phyloP scores from a whole-genome alignment of 2,113 vertebrate species.

The Pachycephala philippinensis region DNA sequence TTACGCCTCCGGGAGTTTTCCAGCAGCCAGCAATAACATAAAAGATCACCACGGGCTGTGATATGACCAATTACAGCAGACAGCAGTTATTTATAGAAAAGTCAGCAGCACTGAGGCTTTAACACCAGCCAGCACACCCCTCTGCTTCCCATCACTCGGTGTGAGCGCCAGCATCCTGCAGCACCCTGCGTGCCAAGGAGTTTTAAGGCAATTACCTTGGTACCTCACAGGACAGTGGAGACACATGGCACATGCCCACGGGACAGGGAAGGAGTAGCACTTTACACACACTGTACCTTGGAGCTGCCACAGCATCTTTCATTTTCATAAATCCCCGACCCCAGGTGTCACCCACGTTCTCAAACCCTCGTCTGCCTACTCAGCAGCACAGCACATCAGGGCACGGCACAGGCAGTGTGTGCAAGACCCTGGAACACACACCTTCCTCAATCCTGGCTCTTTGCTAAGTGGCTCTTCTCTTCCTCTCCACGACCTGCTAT shows the following conservation, averaged over 20 bases:
- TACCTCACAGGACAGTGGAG: neutral
- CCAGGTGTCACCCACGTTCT: neutral
- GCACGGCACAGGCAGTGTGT: neutral
- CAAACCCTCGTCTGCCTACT: neutral
- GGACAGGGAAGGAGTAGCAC: neutral
- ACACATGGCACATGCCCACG: neutral
- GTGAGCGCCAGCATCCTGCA: neutral
- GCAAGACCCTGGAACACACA: neutral
- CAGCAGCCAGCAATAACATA: constrained; percentile 47
- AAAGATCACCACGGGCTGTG: constrained; percentile 33
- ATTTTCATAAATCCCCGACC: constrained; percentile 16
- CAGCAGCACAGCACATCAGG: neutral
- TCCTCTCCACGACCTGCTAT: neutral
- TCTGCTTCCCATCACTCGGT: neutral
- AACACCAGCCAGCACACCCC: constrained; percentile 10
- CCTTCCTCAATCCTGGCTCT: neutral
- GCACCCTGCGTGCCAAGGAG: neutral
- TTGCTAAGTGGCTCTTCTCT: neutral
- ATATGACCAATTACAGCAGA: constrained; percentile 56
- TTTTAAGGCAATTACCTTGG: constrained; percentile 3
- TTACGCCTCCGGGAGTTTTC: constrained; percentile 40
- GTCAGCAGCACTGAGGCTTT: constrained; percentile 20
- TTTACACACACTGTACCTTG: neutral
- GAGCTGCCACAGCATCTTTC: neutral
- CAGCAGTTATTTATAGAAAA: constrained; percentile 58